A percentile compares a stretch with the other conserved stretches of the same genome.
phyloP scores from a whole-genome alignment of 2,888 invertebrate species.

The Automeris io region DNA sequence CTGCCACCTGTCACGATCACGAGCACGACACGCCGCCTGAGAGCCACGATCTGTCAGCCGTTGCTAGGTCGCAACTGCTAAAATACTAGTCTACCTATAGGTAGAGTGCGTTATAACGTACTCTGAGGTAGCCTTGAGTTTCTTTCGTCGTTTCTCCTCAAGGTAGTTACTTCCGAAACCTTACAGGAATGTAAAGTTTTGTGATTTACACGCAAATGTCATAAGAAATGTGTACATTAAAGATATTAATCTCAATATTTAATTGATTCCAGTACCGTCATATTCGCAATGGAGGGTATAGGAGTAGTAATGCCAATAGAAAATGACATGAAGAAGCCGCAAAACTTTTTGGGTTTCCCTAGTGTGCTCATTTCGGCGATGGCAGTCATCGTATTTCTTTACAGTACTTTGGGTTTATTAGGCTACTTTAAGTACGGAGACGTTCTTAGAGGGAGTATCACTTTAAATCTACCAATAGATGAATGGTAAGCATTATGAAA shows the following conservation, averaged over 20 bases:
- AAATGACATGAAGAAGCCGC: slow-evolving; percentile 91
- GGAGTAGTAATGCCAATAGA: slow-evolving; percentile 95
- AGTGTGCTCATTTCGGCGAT: slow-evolving; percentile 93
- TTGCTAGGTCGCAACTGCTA: too few species aligned
- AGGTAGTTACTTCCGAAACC: too few species aligned
- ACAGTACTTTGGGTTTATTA: slow-evolving; percentile 89
- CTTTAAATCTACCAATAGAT: slow-evolving; percentile 86
- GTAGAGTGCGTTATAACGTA: too few species aligned
- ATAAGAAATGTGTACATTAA: background rate
- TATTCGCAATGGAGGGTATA: slow-evolving; percentile 98
- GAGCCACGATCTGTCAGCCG: too few species aligned
- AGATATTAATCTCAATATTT: background rate
- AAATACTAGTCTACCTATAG: too few species aligned
- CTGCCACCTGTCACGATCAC: too few species aligned
- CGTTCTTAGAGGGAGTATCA: slow-evolving; percentile 83
- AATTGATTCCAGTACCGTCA: slow-evolving; percentile 85
- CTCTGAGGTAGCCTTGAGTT: too few species aligned
- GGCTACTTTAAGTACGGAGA: slow-evolving; percentile 92
- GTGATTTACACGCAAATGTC: too few species aligned
- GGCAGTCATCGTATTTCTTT: slow-evolving; percentile 86
- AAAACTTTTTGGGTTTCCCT: slow-evolving; percentile 85
- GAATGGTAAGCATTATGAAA: slow-evolving; percentile 74
- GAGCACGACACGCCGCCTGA: too few species aligned
- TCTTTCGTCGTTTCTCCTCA: too few species aligned
- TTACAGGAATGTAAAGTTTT: too few species aligned